These are phyloP conservation scores for Amphiprion percula DNA, from an alignment of 2,113 vertebrate species.

Conservation along the genomic window DNA sequence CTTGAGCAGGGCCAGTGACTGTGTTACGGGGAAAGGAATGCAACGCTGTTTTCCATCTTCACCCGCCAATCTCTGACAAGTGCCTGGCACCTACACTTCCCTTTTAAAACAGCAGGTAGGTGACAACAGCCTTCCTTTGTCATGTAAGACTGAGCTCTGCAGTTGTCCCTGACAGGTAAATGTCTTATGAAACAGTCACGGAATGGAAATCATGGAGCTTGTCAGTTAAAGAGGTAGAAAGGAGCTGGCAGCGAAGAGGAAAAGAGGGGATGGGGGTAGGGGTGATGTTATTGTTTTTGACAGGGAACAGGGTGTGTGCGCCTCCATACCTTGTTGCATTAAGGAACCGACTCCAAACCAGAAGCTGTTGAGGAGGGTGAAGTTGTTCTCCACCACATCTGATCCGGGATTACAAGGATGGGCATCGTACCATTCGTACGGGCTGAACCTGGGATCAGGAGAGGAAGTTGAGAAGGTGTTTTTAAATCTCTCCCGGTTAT, in stretches of 20 bases:
- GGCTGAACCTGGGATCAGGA: slow-evolving; percentile 91
- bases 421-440: slow-evolving; percentile 97
- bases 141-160: slow-evolving; percentile 76
- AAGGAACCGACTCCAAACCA: slow-evolving; percentile 98
- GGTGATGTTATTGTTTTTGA: slow-evolving; percentile 61
- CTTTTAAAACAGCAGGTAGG: slow-evolving; percentile 69
- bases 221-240: slow-evolving; percentile 73
- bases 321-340: slow-evolving; percentile 95
- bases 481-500: background rate
- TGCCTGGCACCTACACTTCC: slow-evolving; percentile 74
- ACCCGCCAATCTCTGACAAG: slow-evolving; percentile 81
- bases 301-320: slow-evolving; percentile 24
- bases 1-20: slow-evolving; percentile 55
- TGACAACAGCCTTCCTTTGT: slow-evolving; percentile 81
- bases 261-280: background rate
- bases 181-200: slow-evolving; percentile 71
- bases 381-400: slow-evolving; percentile 97
- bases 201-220: slow-evolving; percentile 74
- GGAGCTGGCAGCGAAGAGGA: slow-evolving; percentile 22
- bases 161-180: slow-evolving; percentile 80
- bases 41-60: slow-evolving; percentile 72
- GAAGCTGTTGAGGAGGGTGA: slow-evolving; percentile 98
- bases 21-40: slow-evolving; percentile 77
- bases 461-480: slow-evolving; percentile 6
- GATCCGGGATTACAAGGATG: slow-evolving; percentile 98